These are phyloP conservation scores for Columba guinea DNA, from an alignment of 2,797 vertebrate species.

Conservation along the genomic window DNA sequence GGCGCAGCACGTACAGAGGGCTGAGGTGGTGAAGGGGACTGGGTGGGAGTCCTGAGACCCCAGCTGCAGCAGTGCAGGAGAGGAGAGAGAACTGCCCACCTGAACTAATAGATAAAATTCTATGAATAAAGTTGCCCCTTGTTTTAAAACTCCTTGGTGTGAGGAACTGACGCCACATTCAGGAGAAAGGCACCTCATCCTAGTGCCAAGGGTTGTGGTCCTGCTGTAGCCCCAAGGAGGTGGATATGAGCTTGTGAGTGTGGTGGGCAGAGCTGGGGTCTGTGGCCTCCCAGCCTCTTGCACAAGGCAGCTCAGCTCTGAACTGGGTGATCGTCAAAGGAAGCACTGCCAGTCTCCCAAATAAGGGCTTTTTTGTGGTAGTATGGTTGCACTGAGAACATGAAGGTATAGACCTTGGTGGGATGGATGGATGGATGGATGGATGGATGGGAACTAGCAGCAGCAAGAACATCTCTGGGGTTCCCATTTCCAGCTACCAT, in stretches of 20 bases:
- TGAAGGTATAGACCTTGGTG: background rate
- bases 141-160: background rate
- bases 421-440: background rate
- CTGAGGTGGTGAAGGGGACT: background rate
- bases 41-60: background rate
- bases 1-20: background rate
- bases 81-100: background rate
- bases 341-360: background rate
- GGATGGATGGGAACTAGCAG: background rate
- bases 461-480: background rate
- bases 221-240: background rate
- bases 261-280: background rate
- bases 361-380: background rate
- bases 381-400: background rate
- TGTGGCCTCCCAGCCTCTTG: background rate
- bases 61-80: rapidly evolving
- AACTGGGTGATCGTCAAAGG: background rate
- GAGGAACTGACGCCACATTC: background rate
- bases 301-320: background rate
- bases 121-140: background rate
- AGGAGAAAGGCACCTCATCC: background rate
- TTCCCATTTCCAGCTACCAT: background rate
- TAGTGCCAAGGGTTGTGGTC: background rate
- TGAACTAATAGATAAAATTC: background rate
- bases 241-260: background rate